Percentiles rank a stretch among this genome's conserved stretches.
Conservation (phyloP, 2,797 vertebrate genomes). For the Lutra lutra region DNA sequence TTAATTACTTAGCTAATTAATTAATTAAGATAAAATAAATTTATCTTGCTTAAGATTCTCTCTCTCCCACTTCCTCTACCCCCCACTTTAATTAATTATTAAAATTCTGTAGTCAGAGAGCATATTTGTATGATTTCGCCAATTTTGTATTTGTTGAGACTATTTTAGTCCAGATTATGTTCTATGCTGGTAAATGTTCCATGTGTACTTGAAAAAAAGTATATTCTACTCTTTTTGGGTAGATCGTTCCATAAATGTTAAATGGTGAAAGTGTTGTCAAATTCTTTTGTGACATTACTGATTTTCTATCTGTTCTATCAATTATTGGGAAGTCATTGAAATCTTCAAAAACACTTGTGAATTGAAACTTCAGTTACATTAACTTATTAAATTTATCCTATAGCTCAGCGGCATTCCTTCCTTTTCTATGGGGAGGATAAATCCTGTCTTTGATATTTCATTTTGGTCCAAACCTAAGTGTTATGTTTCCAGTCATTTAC, state of each 20-base stretch:
- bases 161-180: not conserved
- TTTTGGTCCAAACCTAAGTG: not conserved
- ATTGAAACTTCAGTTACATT: not conserved
- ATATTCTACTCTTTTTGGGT: not conserved
- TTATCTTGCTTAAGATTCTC: not conserved
- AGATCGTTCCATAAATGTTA: not conserved
- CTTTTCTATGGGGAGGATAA: not conserved
- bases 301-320: not conserved
- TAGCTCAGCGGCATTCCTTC: not conserved
- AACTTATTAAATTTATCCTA: not conserved
- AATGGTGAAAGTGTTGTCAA: not conserved
- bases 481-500: not conserved
- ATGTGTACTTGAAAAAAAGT: not conserved
- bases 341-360: not conserved
- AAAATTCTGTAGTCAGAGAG: not conserved
- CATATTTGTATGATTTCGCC: not conserved
- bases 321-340: not conserved
- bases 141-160: not conserved
- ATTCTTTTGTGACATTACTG: not conserved
- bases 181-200: not conserved
- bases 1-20: not conserved
- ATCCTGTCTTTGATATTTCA: not conserved
- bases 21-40: not conserved
- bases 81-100: not conserved
- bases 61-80: not conserved